phyloP scores from a whole-genome alignment of 2,797 vertebrate species.

The Basileuterus tristriatus region DNA sequence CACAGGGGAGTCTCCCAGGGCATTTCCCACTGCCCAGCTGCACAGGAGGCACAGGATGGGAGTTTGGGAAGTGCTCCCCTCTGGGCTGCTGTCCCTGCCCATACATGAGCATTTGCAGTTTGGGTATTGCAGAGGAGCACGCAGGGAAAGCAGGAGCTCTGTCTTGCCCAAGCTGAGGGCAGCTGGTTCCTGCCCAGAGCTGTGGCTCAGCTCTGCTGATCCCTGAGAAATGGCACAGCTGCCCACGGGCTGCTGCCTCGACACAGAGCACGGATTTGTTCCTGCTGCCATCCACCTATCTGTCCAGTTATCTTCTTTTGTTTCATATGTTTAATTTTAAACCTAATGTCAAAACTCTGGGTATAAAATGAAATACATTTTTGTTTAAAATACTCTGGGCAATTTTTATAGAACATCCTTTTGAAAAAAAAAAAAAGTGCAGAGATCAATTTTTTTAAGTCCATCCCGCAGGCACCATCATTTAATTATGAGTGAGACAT shows the following conservation, averaged over 20 bases:
- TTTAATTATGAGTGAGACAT: constrained; percentile 85
- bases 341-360: constrained; percentile 65
- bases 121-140: not conserved
- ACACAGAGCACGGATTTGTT: not conserved
- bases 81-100: not conserved
- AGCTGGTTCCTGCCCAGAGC: not conserved
- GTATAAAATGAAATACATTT: constrained; percentile 75
- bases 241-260: not conserved
- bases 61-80: not conserved
- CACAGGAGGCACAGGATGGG: not conserved
- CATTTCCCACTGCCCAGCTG: not conserved
- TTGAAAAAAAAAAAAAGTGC: constrained; percentile 72
- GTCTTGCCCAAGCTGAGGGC: not conserved
- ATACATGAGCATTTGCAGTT: accelerated
- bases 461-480: constrained; percentile 81
- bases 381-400: constrained; percentile 78
- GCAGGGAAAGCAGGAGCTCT: not conserved
- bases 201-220: not conserved
- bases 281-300: constrained; percentile 1
- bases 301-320: constrained; percentile 51
- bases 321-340: constrained; percentile 68
- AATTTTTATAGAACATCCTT: constrained; percentile 81
- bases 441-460: constrained; percentile 84
- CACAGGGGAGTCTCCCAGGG: not conserved
- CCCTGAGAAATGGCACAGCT: not conserved